These are phyloP conservation scores for Drosophila kepulauana DNA, from an alignment of 1,140 invertebrate species.

Conservation along the genomic window DNA sequence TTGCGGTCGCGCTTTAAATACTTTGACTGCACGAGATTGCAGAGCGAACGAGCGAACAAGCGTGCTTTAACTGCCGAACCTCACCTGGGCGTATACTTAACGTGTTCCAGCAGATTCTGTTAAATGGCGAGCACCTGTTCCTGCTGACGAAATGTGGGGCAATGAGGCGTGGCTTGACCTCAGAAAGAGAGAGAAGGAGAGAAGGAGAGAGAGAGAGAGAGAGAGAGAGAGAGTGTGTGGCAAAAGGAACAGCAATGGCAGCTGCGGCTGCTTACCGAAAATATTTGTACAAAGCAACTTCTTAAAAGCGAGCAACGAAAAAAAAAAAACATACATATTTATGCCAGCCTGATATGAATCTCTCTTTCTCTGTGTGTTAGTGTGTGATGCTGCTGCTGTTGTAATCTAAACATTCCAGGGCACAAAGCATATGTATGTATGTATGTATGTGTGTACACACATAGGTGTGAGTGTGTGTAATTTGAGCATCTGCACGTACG, in stretches of 20 bases:
- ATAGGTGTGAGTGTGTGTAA: slow-evolving; percentile 20
- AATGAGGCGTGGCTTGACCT: slow-evolving; percentile 45
- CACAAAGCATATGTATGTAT: slow-evolving; percentile 12
- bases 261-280: slow-evolving; percentile 37
- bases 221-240: background rate
- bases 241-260: background rate
- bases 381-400: slow-evolving; percentile 22
- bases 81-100: slow-evolving; percentile 38
- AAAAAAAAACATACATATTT: slow-evolving; percentile 25
- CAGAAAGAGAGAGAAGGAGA: background rate
- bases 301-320: slow-evolving; percentile 37
- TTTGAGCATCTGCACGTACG: slow-evolving; percentile 51
- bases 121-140: slow-evolving; percentile 4
- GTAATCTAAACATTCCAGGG: slow-evolving; percentile 45
- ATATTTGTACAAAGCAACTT: slow-evolving; percentile 46
- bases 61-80: slow-evolving; percentile 17
- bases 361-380: slow-evolving; percentile 15
- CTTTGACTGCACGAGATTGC: background rate
- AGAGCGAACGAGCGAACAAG: background rate
- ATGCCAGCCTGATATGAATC: slow-evolving; percentile 8
- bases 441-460: background rate
- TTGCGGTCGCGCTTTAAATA: background rate
- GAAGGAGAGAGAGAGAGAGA: background rate
- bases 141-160: slow-evolving; percentile 37
- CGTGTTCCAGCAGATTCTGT: slow-evolving; percentile 8